Evolutionary conservation across 1,140 invertebrate species (phyloP).

Genomic region (Littorina saxatilis): DNA sequence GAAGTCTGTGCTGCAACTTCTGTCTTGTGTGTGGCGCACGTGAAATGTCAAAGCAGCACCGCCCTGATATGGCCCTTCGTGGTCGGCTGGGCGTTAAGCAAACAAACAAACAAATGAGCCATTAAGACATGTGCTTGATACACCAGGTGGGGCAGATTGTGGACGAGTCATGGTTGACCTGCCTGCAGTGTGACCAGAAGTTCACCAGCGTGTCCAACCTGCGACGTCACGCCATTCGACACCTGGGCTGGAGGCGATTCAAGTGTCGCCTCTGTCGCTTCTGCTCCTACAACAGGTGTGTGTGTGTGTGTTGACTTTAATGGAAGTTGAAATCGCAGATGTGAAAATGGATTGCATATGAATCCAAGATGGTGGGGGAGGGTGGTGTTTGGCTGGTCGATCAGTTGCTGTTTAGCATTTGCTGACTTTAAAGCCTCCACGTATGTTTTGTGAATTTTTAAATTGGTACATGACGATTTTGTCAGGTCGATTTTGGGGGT

Average conservation of each 20-base stretch:
- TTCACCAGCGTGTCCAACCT: conserved; percentile 72
- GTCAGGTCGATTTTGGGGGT: no score
- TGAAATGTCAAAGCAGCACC: no score
- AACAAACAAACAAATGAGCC: no score
- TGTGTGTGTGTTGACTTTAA: no score
- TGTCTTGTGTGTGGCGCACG: no score
- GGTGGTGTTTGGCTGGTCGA: not conserved
- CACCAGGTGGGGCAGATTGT: conserved; percentile 56
- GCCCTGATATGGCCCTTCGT: no score
- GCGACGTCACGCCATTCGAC: conserved; percentile 73
- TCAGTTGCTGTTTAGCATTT: not conserved
- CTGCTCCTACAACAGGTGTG: conserved; percentile 69
- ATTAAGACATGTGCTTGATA: no score
- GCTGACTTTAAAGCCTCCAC: not conserved
- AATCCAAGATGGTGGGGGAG: not conserved
- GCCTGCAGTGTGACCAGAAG: conserved; percentile 70
- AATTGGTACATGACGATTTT: no score
- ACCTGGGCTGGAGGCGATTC: conserved; percentile 75
- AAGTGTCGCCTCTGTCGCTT: conserved; percentile 74
- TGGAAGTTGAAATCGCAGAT: no score
- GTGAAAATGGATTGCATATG: not conserved
- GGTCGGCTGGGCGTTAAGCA: no score
- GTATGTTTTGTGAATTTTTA: no score
- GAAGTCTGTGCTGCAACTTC: no score
- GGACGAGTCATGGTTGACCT: conserved; percentile 65